Evolutionary conservation across 2,113 vertebrate genomes (phyloP).

Genomic region (Ploceus nigricollis): DNA sequence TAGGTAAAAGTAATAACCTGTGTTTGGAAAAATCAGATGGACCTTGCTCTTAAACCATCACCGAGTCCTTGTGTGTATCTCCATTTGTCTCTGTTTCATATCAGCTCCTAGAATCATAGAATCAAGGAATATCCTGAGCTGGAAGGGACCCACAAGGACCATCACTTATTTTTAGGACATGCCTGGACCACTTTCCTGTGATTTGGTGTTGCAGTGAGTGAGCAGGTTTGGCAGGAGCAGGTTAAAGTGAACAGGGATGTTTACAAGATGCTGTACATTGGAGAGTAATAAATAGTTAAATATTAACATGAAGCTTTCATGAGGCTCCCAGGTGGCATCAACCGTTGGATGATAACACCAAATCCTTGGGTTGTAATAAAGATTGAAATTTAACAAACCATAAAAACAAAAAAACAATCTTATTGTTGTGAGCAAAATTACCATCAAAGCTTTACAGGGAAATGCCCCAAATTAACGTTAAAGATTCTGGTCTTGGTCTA

Average conservation of each 20-base stretch:
- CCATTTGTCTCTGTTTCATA: not conserved
- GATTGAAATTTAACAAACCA: constrained; percentile 27
- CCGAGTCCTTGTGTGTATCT: fast-evolving
- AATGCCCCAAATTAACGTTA: not conserved
- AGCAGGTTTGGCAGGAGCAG: not conserved
- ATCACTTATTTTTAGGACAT: not conserved
- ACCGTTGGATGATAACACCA: constrained; percentile 9
- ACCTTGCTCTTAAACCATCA: not conserved
- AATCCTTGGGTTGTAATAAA: constrained; percentile 1
- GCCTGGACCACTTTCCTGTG: not conserved
- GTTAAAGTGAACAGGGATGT: constrained; percentile 5
- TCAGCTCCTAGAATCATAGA: fast-evolving
- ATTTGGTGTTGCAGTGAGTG: not conserved
- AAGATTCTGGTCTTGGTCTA: not conserved
- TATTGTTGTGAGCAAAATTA: not conserved
- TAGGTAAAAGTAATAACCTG: not conserved
- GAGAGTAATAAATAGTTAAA: constrained; percentile 38
- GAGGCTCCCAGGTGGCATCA: not conserved
- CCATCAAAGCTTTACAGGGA: not conserved
- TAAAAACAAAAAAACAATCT: not conserved
- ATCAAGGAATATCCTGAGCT: not conserved
- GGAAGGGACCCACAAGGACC: not conserved
- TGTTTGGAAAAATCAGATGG: not conserved
- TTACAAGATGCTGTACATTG: constrained; percentile 1
- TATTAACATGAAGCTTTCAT: constrained; percentile 15